phyloP scores from a whole-genome alignment of 2,113 vertebrate genomes.

The Nothobranchius kuhntae region DNA sequence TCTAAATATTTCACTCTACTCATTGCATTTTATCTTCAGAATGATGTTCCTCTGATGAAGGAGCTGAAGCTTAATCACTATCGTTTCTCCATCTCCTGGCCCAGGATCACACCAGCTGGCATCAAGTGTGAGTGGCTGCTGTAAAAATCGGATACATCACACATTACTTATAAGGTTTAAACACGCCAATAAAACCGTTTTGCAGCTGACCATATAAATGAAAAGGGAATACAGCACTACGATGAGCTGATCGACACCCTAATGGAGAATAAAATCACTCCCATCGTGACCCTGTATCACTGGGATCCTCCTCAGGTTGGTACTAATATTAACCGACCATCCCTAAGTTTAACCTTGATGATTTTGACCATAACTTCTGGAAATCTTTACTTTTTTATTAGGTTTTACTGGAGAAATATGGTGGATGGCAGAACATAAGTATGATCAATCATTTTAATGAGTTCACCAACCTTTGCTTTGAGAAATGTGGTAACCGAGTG shows the following conservation, averaged over 20 bases:
- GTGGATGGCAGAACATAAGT: conserved; percentile 92
- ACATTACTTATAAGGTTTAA: background rate
- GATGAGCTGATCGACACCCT: conserved; percentile 86
- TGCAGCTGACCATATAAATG: conserved; percentile 87
- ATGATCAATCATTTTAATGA: conserved; percentile 88
- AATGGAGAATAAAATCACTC: conserved; percentile 87
- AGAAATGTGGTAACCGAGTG: conserved; percentile 89
- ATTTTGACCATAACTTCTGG: background rate
- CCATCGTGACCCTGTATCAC: conserved; percentile 91
- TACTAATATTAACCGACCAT: background rate
- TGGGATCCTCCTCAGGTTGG: conserved; percentile 96
- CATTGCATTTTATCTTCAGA: conserved; percentile 70
- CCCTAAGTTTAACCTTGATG: background rate
- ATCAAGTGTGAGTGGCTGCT: conserved; percentile 81
- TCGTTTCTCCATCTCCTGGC: conserved; percentile 92
- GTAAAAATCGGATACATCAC: background rate
- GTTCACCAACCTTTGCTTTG: conserved; percentile 90
- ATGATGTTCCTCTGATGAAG: conserved; percentile 87
- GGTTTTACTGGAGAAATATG: conserved; percentile 88
- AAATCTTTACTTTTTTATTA: conserved; percentile 46
- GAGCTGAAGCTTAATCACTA: conserved; percentile 90
- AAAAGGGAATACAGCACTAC: conserved; percentile 89
- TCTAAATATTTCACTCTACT: conserved; percentile 1
- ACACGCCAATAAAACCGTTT: conserved; percentile 4
- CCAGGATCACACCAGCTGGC: conserved; percentile 89